Evolutionary conservation across 2,113 vertebrate genomes (phyloP), one percentile per base, ranked within the genome.

Genomic region (Cichladusa arquata): DNA sequence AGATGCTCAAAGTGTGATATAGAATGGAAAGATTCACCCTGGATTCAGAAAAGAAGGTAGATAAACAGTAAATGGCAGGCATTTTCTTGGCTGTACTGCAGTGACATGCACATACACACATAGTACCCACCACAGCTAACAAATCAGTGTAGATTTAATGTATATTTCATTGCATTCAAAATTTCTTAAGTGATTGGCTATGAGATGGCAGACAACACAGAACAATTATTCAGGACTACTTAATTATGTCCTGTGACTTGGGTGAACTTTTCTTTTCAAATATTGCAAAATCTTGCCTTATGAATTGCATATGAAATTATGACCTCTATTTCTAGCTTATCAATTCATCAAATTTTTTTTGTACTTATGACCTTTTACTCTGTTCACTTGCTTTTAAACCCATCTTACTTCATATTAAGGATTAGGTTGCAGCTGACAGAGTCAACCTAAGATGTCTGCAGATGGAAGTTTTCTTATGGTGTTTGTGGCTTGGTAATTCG

Each of bases 321-420:
- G 3, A 88, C 19, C 19, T 40, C 11, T 22, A 1, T 64, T 81
- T 69, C 38, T 67, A 33, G 8, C 2, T 58, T 53, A 36, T 5
- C 1, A 20, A 18, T 34, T 53, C 20, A 0, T 19, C 17, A 31
- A 2, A 31, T 11, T 1, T n/a, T 7, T 8, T 44, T 69, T 61
- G 0, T 67, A 14, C 33, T 12, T 17, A 13, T 15, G 5, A 6
- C 2, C 6, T 45, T 84, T 89, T 48, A 15, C 6, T 40, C 9
- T 79, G 5, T n/a, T n/a, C 12, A 17, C 5, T 72, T 67, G 6
- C 10, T 45, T 83, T 83, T 86, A 45, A 76, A 40, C 2, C 3
- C 11, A 9, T 40, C 1, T 16, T 69, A 14, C 28, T 71, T 71
- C 19, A 13, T 36, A 28, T 5, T 45, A 54, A 50, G 8, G 20